Base-by-base conservation (phyloP, 1,140 invertebrate genomes). In the Thaumetopoea pityocampa region DNA sequence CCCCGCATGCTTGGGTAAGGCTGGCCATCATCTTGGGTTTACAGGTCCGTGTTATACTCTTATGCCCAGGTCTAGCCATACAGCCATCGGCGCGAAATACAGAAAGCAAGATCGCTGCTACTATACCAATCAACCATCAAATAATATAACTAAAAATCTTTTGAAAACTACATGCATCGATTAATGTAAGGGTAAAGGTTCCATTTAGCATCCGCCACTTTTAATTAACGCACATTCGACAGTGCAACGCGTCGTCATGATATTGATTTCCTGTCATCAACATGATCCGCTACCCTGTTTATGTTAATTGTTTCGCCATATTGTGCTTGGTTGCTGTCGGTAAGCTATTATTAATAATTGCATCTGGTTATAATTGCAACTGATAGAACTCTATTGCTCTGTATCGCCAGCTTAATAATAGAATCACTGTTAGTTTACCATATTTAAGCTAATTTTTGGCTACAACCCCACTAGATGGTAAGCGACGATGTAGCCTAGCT, bases 241-340 rank as follows among this genome's bases (percentile, higher is more conserved):
- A n/a, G n/a, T n/a, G n/a, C n/a, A n/a, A 11, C 17, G 12, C 20
- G 18, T 35, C 19, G 23, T 35, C 11, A 23, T 35, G 20, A 35
- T 23, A 35, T 35, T 35, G 32, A 35, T 35, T 35, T 35, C 7
- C 32, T 35, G 32, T 35, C 32, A 35, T n/a, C 20, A 9, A 14
- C 32, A 35, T 35, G 20, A 35, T 34, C 32, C n/a, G 32, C 23
- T 15, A 12, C 19, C 10, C 6, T 4, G 17, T 19, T n/a, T n/a
- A 4, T 23, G 15, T 34, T 34, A 34, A 34, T 34, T 34, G 32
- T 34, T 23, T 34, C 19, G 11, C 0, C 5, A 20, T 20, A 22
- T 34, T 34, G 32, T 34, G 32, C 32, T 18, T 12, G 12, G n/a
- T n/a, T 34, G 32, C 15, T 20, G n/a, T 34, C 23, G 32, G 20